These are phyloP conservation scores for Platyscapa corneri DNA, from an alignment of 1,140 invertebrate species.

Conservation along the genomic window DNA sequence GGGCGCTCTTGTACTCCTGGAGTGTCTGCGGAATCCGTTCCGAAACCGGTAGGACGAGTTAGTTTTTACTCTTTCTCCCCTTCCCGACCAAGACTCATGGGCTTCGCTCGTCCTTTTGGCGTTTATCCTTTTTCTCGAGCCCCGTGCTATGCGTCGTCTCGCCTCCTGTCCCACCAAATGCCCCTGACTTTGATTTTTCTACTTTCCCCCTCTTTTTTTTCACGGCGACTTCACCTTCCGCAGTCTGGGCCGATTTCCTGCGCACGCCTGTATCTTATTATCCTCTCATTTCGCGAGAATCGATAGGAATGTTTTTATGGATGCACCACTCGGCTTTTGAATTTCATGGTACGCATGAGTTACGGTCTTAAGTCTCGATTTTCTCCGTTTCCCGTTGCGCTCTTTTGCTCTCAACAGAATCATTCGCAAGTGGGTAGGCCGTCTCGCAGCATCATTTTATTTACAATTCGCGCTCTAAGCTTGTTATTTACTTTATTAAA, in stretches of 20 bases:
- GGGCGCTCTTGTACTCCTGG: background rate
- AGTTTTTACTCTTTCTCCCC: background rate
- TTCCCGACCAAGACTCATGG: background rate
- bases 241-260: background rate
- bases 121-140: background rate
- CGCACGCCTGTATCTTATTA: background rate
- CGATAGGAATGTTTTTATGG: conserved; percentile 1
- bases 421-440: background rate
- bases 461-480: too few relatives aligned
- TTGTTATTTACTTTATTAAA: background rate
- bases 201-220: background rate
- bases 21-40: conserved; percentile 18
- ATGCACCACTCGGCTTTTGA: background rate
- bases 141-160: background rate
- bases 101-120: background rate
- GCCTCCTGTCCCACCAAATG: background rate
- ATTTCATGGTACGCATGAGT: background rate
- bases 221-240: background rate
- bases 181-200: conserved; percentile 5
- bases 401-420: background rate
- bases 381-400: background rate
- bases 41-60: conserved; percentile 45
- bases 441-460: background rate
- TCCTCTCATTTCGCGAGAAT: background rate
- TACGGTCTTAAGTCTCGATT: background rate